phyloP scores from a whole-genome alignment of 2,797 vertebrate genomes.

The Fistularia tabacaria region DNA sequence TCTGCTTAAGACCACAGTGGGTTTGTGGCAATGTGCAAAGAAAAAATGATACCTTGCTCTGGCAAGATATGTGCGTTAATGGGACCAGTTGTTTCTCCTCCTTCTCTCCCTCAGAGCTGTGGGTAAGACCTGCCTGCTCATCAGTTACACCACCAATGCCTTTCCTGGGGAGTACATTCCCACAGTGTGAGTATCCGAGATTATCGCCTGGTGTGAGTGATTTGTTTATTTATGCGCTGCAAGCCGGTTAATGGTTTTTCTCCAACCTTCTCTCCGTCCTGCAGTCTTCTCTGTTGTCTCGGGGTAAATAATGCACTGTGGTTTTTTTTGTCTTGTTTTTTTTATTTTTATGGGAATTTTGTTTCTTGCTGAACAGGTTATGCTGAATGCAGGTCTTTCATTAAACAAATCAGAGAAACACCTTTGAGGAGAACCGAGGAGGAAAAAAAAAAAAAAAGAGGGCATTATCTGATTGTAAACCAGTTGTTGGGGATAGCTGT shows the following conservation, averaged over 20 bases:
- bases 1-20: too few relatives aligned
- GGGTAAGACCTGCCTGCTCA: conserved; percentile 98
- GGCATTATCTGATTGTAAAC: too few relatives aligned
- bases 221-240: conserved; percentile 31
- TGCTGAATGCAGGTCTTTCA: too few relatives aligned
- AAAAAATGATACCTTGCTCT: too few relatives aligned
- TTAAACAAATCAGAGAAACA: neutral
- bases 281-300: neutral
- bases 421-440: neutral
- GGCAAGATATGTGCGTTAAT: neutral
- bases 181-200: conserved; percentile 90
- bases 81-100: neutral
- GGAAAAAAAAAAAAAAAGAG: too few relatives aligned
- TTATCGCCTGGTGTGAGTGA: conserved; percentile 9
- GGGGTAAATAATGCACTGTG: neutral
- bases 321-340: neutral
- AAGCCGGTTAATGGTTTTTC: conserved; percentile 6
- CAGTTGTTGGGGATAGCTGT: too few relatives aligned
- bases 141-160: conserved; percentile 99
- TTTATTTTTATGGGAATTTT: conserved; percentile 1
- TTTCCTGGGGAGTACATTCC: conserved; percentile 99
- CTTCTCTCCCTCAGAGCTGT: conserved; percentile 82
- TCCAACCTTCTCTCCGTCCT: conserved; percentile 2
- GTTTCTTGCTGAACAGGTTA: neutral
- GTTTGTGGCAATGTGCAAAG: too few relatives aligned